Percentiles rank a stretch among this genome's conserved stretches.
phyloP scores from a whole-genome alignment of 2,797 vertebrate genomes.

The Tamandua tetradactyla region DNA sequence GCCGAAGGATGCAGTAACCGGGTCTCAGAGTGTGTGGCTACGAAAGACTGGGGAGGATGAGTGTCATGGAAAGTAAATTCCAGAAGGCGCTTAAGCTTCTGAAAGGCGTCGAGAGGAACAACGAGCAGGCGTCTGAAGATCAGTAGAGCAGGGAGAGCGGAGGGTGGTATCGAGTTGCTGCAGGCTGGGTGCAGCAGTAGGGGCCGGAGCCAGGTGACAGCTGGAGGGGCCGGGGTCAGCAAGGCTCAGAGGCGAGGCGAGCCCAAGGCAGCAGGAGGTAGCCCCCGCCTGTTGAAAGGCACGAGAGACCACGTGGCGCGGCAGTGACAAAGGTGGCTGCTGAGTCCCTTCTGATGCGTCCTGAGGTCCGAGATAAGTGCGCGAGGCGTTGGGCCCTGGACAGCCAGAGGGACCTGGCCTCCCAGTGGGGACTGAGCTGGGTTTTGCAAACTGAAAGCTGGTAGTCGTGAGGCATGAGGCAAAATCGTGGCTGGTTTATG shows the following conservation, averaged over 20 bases:
- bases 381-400: neutral
- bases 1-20: neutral
- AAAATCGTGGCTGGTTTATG: neutral
- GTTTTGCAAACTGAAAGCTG: neutral
- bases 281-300: neutral
- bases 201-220: no score
- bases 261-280: no score
- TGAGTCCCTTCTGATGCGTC: neutral
- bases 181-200: neutral
- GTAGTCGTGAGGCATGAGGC: neutral
- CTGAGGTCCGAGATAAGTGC: neutral
- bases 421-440: neutral
- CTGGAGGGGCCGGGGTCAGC: neutral
- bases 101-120: neutral
- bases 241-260: neutral
- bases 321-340: neutral
- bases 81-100: neutral
- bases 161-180: neutral
- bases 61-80: neutral
- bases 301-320: neutral
- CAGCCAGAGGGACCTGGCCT: neutral
- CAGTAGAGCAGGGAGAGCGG: neutral
- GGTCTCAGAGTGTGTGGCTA: neutral
- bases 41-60: neutral
- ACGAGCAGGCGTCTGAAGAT: slow-evolving; percentile 1